phyloP scores from a whole-genome alignment of 2,797 vertebrate genomes.

The Steatocranus sp. region DNA sequence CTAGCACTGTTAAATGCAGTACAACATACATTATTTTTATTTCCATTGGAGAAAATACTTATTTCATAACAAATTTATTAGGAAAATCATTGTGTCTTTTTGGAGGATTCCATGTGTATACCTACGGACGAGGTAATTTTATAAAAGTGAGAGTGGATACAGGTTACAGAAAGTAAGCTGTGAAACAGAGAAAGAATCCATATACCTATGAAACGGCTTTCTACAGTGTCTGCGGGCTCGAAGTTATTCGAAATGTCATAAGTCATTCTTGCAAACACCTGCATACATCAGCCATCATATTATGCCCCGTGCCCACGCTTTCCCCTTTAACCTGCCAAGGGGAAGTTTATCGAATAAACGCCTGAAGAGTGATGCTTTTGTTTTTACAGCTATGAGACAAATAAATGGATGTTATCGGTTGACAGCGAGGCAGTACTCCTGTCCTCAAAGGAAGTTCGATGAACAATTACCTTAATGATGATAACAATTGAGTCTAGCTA shows the following conservation, averaged over 20 bases:
- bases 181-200: not conserved
- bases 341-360: not conserved
- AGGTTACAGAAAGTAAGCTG: not conserved
- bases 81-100: not conserved
- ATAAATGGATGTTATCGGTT: not conserved
- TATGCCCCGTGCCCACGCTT: not conserved
- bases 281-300: slow-evolving; percentile 7
- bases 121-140: slow-evolving; percentile 4
- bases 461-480: not conserved
- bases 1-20: not conserved
- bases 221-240: not conserved
- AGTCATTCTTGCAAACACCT: slow-evolving; percentile 17
- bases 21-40: not conserved
- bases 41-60: not conserved
- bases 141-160: not conserved
- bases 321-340: slow-evolving; percentile 7
- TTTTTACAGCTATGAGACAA: not conserved
- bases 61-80: not conserved
- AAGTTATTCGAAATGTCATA: slow-evolving; percentile 31
- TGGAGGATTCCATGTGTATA: not conserved
- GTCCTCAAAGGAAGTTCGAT: not conserved
- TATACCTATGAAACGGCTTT: slow-evolving; percentile 1
- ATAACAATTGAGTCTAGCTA: not conserved
- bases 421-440: not conserved
- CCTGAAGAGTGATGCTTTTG: not conserved